These are phyloP conservation scores for Bursaphelenchus okinawaensis DNA, from an alignment of 2,888 invertebrate genomes.

Conservation along the genomic window DNA sequence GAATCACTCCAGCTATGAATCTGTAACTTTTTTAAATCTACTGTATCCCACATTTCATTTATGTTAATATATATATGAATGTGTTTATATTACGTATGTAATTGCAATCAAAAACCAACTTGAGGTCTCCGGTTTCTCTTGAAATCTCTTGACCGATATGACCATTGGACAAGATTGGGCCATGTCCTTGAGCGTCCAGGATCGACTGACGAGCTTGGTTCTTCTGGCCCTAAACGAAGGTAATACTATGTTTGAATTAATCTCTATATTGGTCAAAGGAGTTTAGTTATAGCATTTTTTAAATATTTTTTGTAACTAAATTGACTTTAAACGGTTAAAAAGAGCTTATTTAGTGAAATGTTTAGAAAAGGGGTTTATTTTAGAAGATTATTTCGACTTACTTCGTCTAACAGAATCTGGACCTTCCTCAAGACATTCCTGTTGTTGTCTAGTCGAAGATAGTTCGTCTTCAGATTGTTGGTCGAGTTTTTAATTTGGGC, in stretches of 20 bases:
- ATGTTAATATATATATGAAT: background rate
- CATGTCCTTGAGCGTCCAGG: conserved; percentile 35
- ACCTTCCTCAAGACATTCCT: conserved; percentile 44
- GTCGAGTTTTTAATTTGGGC: conserved; percentile 39
- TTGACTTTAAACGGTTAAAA: background rate
- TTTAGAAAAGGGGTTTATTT: no score
- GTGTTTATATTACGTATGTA: no score
- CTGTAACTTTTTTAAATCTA: no score
- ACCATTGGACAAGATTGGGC: conserved; percentile 23
- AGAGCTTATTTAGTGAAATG: background rate
- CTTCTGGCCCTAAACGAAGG: conserved; percentile 29
- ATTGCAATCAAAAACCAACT: background rate
- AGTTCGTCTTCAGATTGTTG: conserved; percentile 36
- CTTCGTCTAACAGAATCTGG: conserved; percentile 35
- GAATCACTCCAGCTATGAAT: conserved; percentile 81
- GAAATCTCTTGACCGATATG: conserved; percentile 32
- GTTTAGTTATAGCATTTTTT: no score
- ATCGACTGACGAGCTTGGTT: conserved; percentile 44
- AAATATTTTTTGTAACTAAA: background rate
- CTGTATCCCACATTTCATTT: background rate
- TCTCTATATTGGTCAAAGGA: no score
- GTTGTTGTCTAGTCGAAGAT: conserved; percentile 43
- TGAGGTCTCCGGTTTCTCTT: conserved; percentile 23
- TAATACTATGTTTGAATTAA: no score
- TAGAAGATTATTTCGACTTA: conserved; percentile 8